A percentile compares a stretch with the other conserved stretches of the same genome.
These are phyloP conservation scores for Danionella cerebrum DNA, from an alignment of 2,113 vertebrate species.

Conservation along the genomic window DNA sequence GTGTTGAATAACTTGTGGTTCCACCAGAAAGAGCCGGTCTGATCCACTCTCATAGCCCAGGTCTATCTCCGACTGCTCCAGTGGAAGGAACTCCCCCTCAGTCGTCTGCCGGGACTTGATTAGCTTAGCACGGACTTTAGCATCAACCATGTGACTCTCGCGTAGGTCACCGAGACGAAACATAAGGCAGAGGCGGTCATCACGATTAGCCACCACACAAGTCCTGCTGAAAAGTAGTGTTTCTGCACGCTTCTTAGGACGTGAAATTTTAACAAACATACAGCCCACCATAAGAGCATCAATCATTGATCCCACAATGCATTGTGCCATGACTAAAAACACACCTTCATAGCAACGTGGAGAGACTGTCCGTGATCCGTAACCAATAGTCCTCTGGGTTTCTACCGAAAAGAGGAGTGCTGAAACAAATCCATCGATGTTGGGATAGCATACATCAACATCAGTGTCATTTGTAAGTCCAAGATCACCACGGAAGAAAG, in stretches of 20 bases:
- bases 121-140: slow-evolving; percentile 66
- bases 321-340: slow-evolving; percentile 61
- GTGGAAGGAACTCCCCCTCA: slow-evolving; percentile 64
- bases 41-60: slow-evolving; percentile 64
- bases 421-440: slow-evolving; percentile 63
- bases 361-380: slow-evolving; percentile 60
- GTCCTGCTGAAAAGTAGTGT: slow-evolving; percentile 66
- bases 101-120: slow-evolving; percentile 65
- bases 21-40: slow-evolving; percentile 65
- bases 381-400: slow-evolving; percentile 69
- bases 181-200: slow-evolving; percentile 65
- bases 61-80: slow-evolving; percentile 68
- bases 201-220: slow-evolving; percentile 59
- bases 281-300: slow-evolving; percentile 72
- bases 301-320: slow-evolving; percentile 67
- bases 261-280: slow-evolving; percentile 74
- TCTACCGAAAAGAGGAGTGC: slow-evolving; percentile 68
- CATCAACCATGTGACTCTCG: slow-evolving; percentile 70
- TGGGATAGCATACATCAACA: slow-evolving; percentile 54
- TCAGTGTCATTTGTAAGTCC: slow-evolving; percentile 39
- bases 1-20: slow-evolving; percentile 67
- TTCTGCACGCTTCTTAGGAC: slow-evolving; percentile 65
- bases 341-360: slow-evolving; percentile 58
- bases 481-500: slow-evolving; percentile 53
- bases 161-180: slow-evolving; percentile 63